These are phyloP conservation scores for Salmo trutta DNA, from an alignment of 2,797 vertebrate genomes.

Conservation along the genomic window DNA sequence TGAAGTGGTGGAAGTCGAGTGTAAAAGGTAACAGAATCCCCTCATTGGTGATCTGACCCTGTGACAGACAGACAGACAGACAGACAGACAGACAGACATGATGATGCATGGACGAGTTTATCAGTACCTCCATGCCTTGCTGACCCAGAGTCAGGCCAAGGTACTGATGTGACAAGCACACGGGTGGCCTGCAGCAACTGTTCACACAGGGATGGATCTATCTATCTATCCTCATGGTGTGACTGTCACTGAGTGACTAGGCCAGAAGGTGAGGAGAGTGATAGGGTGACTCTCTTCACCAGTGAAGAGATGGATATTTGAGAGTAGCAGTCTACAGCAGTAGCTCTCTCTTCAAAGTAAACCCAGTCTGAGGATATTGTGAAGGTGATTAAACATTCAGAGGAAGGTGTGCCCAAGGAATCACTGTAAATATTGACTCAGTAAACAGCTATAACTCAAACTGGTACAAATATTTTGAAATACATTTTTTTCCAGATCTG, in stretches of 20 bases:
- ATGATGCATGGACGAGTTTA: background rate
- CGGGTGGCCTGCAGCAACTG: background rate
- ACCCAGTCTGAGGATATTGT: conserved; percentile 2
- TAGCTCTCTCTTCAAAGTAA: background rate
- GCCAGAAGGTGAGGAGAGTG: background rate
- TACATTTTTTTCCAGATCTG: background rate
- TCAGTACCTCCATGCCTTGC: background rate
- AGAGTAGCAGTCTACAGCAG: background rate
- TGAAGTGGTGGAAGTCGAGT: background rate
- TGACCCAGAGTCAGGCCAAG: background rate
- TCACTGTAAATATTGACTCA: background rate
- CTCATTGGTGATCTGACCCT: background rate
- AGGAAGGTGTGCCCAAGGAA: background rate
- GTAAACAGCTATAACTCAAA: background rate
- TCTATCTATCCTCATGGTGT: background rate
- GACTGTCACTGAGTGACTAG: background rate
- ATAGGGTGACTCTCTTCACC: background rate
- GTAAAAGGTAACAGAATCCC: background rate
- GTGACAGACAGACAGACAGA: background rate
- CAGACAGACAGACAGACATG: background rate
- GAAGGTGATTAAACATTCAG: background rate
- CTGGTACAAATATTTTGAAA: background rate
- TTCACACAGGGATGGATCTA: background rate
- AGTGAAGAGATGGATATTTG: background rate
- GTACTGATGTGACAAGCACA: background rate